Evolutionary conservation across 2,113 vertebrate genomes (phyloP), one percentile per base, ranked within the genome.

Genomic region (Corynorhinus townsendii): DNA sequence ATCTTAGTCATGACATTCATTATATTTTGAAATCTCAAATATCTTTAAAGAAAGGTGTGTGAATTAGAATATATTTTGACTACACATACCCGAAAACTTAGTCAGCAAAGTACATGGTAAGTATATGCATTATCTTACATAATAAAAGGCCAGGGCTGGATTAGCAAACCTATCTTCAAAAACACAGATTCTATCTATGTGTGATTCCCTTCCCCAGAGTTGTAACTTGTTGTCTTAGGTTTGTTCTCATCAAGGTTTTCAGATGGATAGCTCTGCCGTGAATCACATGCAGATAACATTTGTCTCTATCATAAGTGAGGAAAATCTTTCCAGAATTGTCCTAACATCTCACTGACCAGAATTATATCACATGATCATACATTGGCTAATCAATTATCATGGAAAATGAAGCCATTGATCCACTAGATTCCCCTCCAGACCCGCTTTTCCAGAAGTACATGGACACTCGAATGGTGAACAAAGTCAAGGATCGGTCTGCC

Each of bases 21-120:
- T 89, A 59, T 33, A 52, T 75, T 92, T 92, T 85, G 2, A 95
- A 95, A 90, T n/a, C 40, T 91, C 35, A 79, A 79, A 17, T 72
- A 66, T 62, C 11, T 56, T 73, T 95, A 76, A 91, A 83, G 20
- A 91, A 90, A 19, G 4, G 28, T 56, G 30, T 22, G 20, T 68
- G 35, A 92, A 40, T 77, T 87, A 47, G 26, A 19, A 35, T 47
- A 28, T 47, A n/a, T 33, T 88, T 92, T 72, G 5, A 30, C 64
- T 90, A 64, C 4, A 54, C 6, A 35, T 59, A 86, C 24, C 6
- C 90, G 20, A 86, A 95, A 90, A 95, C 6, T 56, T 10, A 83
- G 43, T 62, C 43, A 33, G 22, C 59, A 45, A 83, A 80, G 28
- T 43, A 75, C 69, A 87, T 10, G 68, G 9, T 76, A 69, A 54